Conservation (phyloP, 2,113 vertebrate genomes). For the Plecturocebus donacophilus region DNA sequence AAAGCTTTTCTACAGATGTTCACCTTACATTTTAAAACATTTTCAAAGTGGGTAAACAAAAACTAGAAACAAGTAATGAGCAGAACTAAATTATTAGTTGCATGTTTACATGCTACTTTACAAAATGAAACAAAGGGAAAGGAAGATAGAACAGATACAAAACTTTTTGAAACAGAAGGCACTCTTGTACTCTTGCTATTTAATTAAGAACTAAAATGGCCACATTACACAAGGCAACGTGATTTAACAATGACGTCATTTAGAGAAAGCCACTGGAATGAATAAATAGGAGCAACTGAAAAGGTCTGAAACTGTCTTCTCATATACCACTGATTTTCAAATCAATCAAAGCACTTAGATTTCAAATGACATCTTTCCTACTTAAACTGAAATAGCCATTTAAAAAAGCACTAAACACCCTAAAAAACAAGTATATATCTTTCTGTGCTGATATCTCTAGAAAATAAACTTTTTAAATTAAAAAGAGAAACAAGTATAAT, state of each 20-base stretch:
- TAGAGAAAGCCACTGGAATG: conserved; percentile 59
- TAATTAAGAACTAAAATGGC: conserved; percentile 73
- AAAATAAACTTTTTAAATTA: background rate
- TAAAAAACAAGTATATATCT: background rate
- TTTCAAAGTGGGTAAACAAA: conserved; percentile 36
- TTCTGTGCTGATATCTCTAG: background rate
- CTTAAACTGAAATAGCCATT: conserved; percentile 21
- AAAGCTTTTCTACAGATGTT: conserved; percentile 34
- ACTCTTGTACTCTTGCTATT: conserved; percentile 50
- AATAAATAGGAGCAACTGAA: conserved; percentile 54
- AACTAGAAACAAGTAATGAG: conserved; percentile 1
- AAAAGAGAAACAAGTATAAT: background rate
- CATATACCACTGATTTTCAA: conserved; percentile 13
- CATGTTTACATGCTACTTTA: conserved; percentile 29
- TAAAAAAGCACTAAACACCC: background rate
- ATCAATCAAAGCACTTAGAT: background rate
- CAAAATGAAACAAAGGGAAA: conserved; percentile 29
- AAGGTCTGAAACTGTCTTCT: conserved; percentile 49
- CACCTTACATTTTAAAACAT: conserved; percentile 32
- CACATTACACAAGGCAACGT: conserved; percentile 50
- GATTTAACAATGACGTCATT: conserved; percentile 63
- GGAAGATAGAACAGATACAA: background rate
- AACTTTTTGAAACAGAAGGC: conserved; percentile 21
- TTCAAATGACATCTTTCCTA: conserved; percentile 26
- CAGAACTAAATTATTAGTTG: background rate